Percentiles rank a stretch among this genome's conserved stretches.
These are phyloP conservation scores for Zeugodacus cucurbitae DNA, from an alignment of 1,140 invertebrate genomes.

Conservation along the genomic window DNA sequence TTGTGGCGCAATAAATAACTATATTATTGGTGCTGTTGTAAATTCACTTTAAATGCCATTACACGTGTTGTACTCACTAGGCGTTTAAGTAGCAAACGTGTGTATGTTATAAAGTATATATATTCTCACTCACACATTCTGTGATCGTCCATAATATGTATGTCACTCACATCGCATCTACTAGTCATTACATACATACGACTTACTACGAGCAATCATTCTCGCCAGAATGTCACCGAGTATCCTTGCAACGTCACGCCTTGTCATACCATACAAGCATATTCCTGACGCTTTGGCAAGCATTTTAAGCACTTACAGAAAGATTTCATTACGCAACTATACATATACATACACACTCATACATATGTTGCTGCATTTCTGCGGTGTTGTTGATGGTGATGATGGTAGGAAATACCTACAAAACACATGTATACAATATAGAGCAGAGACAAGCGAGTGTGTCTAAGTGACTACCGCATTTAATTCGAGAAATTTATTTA, in stretches of 20 bases:
- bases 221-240: neutral
- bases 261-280: neutral
- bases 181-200: neutral
- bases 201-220: neutral
- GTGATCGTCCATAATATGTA: no score
- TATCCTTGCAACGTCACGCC: neutral
- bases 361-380: neutral
- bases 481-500: neutral
- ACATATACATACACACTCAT: neutral
- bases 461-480: neutral
- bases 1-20: no score
- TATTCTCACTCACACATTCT: no score
- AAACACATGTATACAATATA: neutral
- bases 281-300: neutral
- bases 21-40: no score
- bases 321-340: neutral
- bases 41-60: no score
- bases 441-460: neutral
- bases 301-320: neutral
- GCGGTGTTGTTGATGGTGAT: neutral
- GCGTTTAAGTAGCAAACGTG: no score
- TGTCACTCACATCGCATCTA: neutral
- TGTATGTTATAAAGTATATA: no score
- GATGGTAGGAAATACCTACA: neutral
- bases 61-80: no score